phyloP scores from a whole-genome alignment of 64 coral and sea anemone genomes.

The Montipora cactus region DNA sequence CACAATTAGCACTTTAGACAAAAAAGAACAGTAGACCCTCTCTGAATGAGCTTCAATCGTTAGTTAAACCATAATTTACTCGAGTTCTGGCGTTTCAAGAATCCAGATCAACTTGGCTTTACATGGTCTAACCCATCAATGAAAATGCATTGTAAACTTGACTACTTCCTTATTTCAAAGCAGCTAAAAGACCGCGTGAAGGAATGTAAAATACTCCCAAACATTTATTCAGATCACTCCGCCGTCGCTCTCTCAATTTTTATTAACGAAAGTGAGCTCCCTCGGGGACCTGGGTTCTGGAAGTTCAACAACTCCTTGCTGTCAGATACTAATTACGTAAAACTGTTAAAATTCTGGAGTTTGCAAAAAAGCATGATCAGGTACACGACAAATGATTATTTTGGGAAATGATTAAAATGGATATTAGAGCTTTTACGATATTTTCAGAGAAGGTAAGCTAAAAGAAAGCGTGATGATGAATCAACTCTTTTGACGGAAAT shows the following conservation, averaged over 20 bases:
- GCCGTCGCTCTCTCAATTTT: no score
- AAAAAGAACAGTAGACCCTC: background rate
- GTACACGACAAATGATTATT: no score
- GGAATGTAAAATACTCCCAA: conserved; percentile 8
- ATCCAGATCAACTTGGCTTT: conserved; percentile 8
- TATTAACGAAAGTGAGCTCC: no score
- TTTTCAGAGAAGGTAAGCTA: background rate
- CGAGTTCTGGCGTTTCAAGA: conserved; percentile 14
- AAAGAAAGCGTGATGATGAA: background rate
- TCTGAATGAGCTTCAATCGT: background rate
- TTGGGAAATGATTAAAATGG: no score
- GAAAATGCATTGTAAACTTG: conserved; percentile 14
- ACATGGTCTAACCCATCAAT: conserved; percentile 13
- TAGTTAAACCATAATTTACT: conserved; percentile 18
- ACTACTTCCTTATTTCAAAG: conserved; percentile 23
- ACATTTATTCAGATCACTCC: background rate
- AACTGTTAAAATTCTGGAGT: background rate
- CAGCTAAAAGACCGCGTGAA: conserved; percentile 1
- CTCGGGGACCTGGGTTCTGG: no score
- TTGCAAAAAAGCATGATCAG: no score
- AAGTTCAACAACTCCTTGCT: no score
- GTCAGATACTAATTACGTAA: background rate
- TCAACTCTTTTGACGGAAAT: background rate
- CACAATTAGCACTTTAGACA: no score
- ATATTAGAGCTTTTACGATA: background rate